Percentiles rank a stretch among this genome's conserved stretches.
phyloP scores from a whole-genome alignment of 2,797 vertebrate species.

The Liparis tanakae region DNA sequence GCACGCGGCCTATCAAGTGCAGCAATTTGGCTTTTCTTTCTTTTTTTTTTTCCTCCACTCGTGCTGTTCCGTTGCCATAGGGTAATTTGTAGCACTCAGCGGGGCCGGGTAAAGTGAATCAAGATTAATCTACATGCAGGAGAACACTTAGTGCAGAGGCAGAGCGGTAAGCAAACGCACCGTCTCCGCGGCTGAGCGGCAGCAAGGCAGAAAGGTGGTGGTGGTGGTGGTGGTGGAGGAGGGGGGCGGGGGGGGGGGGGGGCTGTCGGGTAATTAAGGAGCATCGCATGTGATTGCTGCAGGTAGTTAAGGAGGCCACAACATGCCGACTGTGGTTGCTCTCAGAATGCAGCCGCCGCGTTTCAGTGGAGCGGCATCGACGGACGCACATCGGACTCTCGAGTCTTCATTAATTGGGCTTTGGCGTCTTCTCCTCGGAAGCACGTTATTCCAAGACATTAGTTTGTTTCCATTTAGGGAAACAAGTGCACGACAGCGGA shows the following conservation, averaged over 20 bases:
- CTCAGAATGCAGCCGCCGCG: constrained; percentile 76
- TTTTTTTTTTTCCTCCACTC: constrained; percentile 80
- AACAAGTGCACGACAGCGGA: constrained; percentile 7
- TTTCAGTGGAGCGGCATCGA: constrained; percentile 54
- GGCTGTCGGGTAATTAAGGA: constrained; percentile 91
- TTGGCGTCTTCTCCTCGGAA: constrained; percentile 49
- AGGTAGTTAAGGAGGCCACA: constrained; percentile 90
- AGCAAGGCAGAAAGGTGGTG: constrained; percentile 64
- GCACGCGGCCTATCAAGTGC: constrained; percentile 95
- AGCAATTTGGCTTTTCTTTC: constrained; percentile 85
- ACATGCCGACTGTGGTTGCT: constrained; percentile 83
- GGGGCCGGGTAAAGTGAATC: constrained; percentile 99
- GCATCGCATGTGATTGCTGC: constrained; percentile 96
- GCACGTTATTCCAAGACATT: constrained; percentile 57
- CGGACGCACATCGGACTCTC: constrained; percentile 44
- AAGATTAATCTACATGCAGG: constrained; percentile 99
- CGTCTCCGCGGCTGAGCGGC: constrained; percentile 92
- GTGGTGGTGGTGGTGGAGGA: constrained; percentile 12
- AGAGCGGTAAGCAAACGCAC: constrained; percentile 97
- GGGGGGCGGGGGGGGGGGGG: constrained; percentile 50
- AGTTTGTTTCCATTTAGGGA: constrained; percentile 60
- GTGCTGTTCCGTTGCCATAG: constrained; percentile 98
- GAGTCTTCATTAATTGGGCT: constrained; percentile 61
- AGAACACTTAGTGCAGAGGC: constrained; percentile 96
- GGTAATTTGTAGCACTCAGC: constrained; percentile 99